phyloP scores from a whole-genome alignment of 2,888 invertebrate genomes.

The Polylopha cassiicola region DNA sequence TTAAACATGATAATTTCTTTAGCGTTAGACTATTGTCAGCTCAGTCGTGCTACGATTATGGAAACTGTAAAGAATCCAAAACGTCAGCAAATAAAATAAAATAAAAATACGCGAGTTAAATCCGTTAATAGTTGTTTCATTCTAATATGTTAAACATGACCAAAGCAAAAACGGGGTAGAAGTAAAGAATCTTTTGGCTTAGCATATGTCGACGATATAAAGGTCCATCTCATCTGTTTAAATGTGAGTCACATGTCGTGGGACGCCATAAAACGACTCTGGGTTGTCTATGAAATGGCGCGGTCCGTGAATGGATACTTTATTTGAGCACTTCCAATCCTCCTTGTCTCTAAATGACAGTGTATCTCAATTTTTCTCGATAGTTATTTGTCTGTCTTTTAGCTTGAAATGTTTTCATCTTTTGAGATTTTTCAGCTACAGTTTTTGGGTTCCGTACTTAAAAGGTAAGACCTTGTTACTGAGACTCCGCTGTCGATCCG shows the following conservation, averaged over 20 bases:
- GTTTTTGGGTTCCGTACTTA: no score
- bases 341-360: constrained; percentile 14
- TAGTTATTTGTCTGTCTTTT: constrained; percentile 5
- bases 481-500: no score
- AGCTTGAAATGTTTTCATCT: constrained; percentile 12
- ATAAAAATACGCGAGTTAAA: no score
- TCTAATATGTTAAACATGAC: no score
- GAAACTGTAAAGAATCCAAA: no score
- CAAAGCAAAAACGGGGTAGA: constrained; percentile 8
- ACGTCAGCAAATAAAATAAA: no score
- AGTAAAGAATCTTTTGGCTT: no score
- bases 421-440: constrained; percentile 4
- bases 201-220: constrained; percentile 9
- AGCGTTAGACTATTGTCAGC: no score
- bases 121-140: no score
- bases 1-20: no score
- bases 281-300: constrained; percentile 5
- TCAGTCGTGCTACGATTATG: no score
- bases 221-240: constrained; percentile 16
- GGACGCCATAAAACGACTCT: constrained; percentile 8
- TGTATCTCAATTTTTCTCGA: constrained; percentile 10
- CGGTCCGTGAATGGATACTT: constrained; percentile 16
- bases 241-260: constrained; percentile 13
- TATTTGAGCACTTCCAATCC: constrained; percentile 14
- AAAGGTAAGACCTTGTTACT: no score